Evolutionary conservation across 35 echinoderm and acorn worm species (phyloP), one percentile per base, ranked within the genome.

Genomic region (Nesometra sesokonis): DNA sequence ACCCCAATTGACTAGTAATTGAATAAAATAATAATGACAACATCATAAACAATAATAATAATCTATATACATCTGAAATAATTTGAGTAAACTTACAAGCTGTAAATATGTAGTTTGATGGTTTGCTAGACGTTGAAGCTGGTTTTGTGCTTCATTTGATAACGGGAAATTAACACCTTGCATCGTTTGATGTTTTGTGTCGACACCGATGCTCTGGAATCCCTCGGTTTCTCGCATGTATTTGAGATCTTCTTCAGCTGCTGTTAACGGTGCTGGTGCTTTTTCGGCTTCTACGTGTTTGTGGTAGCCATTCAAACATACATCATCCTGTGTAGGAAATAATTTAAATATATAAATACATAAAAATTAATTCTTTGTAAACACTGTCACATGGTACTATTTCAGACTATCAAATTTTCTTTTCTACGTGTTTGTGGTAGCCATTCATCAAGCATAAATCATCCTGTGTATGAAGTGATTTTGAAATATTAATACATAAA

Each of bases 101-200:
- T 93, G 92, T 47, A 93, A 89, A 85, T 93, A 91, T 29, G 87
- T 90, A 15, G 84, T 81, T 38, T 83, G 29, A 17, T 79, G 29
- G 17, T 89, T 83, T 46, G 35, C 83, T 29, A 97, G 33, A 13
- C 39, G 37, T 39, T 43, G 37, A 9, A 97, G 80, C 40, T 79
- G 81, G 17, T 80, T 85, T 31, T 85, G 0, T 31, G 95, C 91
- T 13, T 86, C 92, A 31, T 35, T 52, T 15, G 82, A 77, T 30
- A 97, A 31, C 13, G 86, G 95, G 52, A 97, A 97, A 29, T 87
- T 87, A 35, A 97, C 84, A 38, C 92, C 93, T 34, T 89, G 86
- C 82, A 97, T 85, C 27, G 92, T 93, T 47, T 93, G 89, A 47
- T 89, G 84, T 85, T 93, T 97, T 32, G 91, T 91, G 80, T 88